Base-by-base conservation (phyloP, 2,888 invertebrate genomes). In the Drosophila antonietae region DNA sequence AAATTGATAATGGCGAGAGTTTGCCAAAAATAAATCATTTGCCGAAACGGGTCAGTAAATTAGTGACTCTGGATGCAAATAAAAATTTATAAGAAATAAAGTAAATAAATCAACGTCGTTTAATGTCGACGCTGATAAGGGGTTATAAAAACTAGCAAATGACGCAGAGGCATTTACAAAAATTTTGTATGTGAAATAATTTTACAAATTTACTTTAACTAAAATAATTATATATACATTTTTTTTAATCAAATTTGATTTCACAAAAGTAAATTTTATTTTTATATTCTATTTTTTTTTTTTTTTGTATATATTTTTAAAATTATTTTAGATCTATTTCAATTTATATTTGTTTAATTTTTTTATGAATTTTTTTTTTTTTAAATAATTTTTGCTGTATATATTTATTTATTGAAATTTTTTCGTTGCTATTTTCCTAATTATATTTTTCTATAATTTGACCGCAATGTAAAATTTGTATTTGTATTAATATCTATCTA, bases 1-100 rank as follows among this genome's bases (percentile, higher is more conserved):
- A 47, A 47, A 20, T 20, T 68, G 41, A 76, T 62, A 66, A 59
- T 71, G 43, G 18, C 31, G 47, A 65, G 59, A 46, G 57, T 62
- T 35, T 58, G 64, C 73, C 68, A 65, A 78, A 76, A 72, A 78
- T 77, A 78, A 81, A 81, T 72, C 61, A 67, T 46, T 37, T 4
- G 23, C 20, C 37, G 18, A 18, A 23, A 9, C 41, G 39, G 81
- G 81, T 77, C 67, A 72, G n/a, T 81, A 77, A 81, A 78, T 78
- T 81, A 69, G 66, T 62, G 66, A 15, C 67, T 73, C 64, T 60
- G 49, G 28, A 44, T 43, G 43, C 31, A 41, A 37, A 71, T 71
- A 65, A 65, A 76, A 69, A 65, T 61, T 23, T 31, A 4, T 39
- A 14, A 14, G 20, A 39, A 23, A 23, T 51, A 58, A 46, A 20